phyloP scores from a whole-genome alignment of 1,140 invertebrate species.

The Sesamia nonagrioides region DNA sequence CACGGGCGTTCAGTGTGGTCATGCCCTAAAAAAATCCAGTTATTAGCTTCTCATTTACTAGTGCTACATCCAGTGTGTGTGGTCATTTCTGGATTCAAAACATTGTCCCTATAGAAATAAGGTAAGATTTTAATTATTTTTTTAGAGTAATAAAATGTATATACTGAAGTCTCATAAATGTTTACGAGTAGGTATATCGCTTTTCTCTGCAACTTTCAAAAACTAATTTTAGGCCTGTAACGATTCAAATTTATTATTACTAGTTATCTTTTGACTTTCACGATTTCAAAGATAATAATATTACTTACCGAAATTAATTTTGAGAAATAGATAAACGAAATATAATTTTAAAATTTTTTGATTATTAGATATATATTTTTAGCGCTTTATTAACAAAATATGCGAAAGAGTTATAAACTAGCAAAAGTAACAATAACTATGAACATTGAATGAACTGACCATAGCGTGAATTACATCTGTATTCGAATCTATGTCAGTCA shows the following conservation, averaged over 20 bases:
- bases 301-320: too few relatives aligned
- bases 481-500: not conserved
- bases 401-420: conserved; percentile 13
- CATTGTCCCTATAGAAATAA: not conserved
- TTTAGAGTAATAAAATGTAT: not conserved
- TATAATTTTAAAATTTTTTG: too few relatives aligned
- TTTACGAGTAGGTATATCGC: not conserved
- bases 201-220: not conserved
- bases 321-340: too few relatives aligned
- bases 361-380: too few relatives aligned
- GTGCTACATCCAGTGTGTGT: conserved; percentile 44
- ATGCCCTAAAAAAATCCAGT: conserved; percentile 27
- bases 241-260: too few relatives aligned
- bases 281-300: too few relatives aligned
- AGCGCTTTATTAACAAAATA: too few relatives aligned
- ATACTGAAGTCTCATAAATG: too few relatives aligned
- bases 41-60: conserved; percentile 28
- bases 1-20: conserved; percentile 49
- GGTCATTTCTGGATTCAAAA: conserved; percentile 38
- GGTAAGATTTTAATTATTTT: conserved; percentile 6
- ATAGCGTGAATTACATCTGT: conserved; percentile 8
- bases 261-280: too few relatives aligned
- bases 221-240: too few relatives aligned
- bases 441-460: conserved; percentile 2
- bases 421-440: not conserved